These are phyloP conservation scores for Drosophila anceps DNA, from an alignment of 2,888 invertebrate species.

Conservation along the genomic window DNA sequence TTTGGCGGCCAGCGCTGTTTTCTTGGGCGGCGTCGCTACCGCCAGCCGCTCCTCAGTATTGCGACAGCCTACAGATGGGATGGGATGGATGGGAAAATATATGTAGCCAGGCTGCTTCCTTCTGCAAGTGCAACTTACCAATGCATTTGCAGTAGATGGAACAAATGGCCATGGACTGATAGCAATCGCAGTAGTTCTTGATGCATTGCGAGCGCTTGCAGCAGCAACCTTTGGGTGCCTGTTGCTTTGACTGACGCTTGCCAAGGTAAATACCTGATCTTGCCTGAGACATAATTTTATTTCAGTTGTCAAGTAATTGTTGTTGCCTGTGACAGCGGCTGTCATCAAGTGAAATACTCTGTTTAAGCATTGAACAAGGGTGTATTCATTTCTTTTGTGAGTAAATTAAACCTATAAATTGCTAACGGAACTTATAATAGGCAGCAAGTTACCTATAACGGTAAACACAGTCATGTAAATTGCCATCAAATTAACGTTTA, in stretches of 20 bases:
- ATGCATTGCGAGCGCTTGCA: slow-evolving; percentile 74
- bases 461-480: slow-evolving; percentile 7
- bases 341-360: slow-evolving; percentile 24
- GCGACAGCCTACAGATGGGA: slow-evolving; percentile 50
- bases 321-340: slow-evolving; percentile 32
- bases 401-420: background rate
- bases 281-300: slow-evolving; percentile 26
- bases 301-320: background rate
- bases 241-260: slow-evolving; percentile 28
- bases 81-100: background rate
- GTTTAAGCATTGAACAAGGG: background rate
- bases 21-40: slow-evolving; percentile 24
- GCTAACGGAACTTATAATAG: slow-evolving; percentile 1
- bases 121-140: slow-evolving; percentile 48
- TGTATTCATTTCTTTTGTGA: background rate
- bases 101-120: background rate
- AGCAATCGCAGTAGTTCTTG: slow-evolving; percentile 73
- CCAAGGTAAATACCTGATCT: background rate
- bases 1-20: slow-evolving; percentile 36
- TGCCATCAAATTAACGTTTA: background rate
- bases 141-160: slow-evolving; percentile 61
- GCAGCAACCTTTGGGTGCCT: slow-evolving; percentile 56
- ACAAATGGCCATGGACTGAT: slow-evolving; percentile 68
- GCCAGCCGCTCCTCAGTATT: slow-evolving; percentile 57
- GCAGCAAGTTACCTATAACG: background rate